Evolutionary conservation across 1,140 invertebrate genomes (phyloP), one percentile per base, ranked within the genome.

Genomic region (Drosophila bipectinata): DNA sequence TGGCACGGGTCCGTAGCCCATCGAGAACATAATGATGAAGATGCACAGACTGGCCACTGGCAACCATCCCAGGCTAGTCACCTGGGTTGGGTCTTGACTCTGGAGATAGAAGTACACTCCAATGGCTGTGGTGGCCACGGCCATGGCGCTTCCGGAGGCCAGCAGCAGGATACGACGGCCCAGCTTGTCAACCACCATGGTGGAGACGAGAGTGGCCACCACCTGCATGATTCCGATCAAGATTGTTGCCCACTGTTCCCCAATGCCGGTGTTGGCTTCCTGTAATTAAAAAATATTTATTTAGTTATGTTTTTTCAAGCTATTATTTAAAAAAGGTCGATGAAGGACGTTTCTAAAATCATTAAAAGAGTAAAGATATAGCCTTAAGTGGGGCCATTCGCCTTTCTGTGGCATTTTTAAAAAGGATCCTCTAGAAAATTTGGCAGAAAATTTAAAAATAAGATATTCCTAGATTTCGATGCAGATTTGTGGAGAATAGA

Each of bases 141-240:
- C 94, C 95, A 96, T 95, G 1, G 94, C 91, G 12, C 92, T 44
- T 24, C 92, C 93, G 0, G 96, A 96, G 9, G 93, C 79, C 1
- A 97, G 83, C 5, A 97, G 92, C 0, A 98, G 92, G 41, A 96
- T 93, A 53, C 95, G 93, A 64, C 97, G 93, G 12, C 97, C 97
- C 3, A 95, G 92, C 78, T 93, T 94, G 82, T 98, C 97, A 58
- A 97, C 95, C n/a, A 97, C 92, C 37, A 96, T 74, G 32, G 94
- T 94, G 5, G 96, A 95, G 0, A 94, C 73, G 62, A 96, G 94
- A 0, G 96, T 96, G 0, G 95, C 94, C 6, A 94, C 81, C 0
- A 98, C 95, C 92, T 97, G 96, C 49, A 98, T 95, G 3, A 93
- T 93, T 24, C 96, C 97, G 26, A 98, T 94, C 44, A 97, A 94